Percentiles rank a stretch among this genome's conserved stretches.
Evolutionary conservation across 2,888 invertebrate species (phyloP).

Genomic region (Buathra laborator): DNA sequence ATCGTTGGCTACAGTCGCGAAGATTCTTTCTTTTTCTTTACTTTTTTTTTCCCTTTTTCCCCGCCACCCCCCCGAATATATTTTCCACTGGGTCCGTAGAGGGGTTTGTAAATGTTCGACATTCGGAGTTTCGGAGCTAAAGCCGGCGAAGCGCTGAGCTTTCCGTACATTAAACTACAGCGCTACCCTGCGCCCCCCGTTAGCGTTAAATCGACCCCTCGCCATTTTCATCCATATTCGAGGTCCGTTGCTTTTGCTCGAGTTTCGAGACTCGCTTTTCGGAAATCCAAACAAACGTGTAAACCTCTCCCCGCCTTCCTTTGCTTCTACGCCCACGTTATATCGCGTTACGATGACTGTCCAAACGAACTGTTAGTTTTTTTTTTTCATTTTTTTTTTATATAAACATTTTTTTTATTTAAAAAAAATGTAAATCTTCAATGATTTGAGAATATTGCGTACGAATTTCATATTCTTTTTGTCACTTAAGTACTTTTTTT

Average conservation of each 20-base stretch:
- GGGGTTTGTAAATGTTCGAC: conserved; percentile 3
- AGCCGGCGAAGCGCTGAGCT: conserved; percentile 11
- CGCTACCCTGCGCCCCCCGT: neutral
- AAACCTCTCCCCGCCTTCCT: conserved; percentile 88
- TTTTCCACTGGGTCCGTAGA: no score
- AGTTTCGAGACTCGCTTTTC: conserved; percentile 89
- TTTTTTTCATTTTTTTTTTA: no score
- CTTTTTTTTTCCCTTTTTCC: conserved; percentile 5
- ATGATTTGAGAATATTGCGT: no score
- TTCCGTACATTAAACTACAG: conserved; percentile 25
- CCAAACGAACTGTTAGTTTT: no score
- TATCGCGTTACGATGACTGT: neutral
- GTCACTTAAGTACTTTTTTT: no score
- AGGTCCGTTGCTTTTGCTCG: conserved; percentile 86
- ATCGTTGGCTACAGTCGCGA: conserved; percentile 37
- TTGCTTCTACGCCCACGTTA: neutral
- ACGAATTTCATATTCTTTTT: no score
- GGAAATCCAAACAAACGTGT: conserved; percentile 91
- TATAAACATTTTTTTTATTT: no score
- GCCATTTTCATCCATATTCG: conserved; percentile 89
- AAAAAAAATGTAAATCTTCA: no score
- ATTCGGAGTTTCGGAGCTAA: neutral
- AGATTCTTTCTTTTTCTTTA: neutral
- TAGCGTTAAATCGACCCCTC: conserved; percentile 41
- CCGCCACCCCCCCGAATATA: neutral